Percentiles rank a stretch among this genome's conserved stretches.
phyloP scores from a whole-genome alignment of 2,888 invertebrate species.

The Nebria brevicollis region DNA sequence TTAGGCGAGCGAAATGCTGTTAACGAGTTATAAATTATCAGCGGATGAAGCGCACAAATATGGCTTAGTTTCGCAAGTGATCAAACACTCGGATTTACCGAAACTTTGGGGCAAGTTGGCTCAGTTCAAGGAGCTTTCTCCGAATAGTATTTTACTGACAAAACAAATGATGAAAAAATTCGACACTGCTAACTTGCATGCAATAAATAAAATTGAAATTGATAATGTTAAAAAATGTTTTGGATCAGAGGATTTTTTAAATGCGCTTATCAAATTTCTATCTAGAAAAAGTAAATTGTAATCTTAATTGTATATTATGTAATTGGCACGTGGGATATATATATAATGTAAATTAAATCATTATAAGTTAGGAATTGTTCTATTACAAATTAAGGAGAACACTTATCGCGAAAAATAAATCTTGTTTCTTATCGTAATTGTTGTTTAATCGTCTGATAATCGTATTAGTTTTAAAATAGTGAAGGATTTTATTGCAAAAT shows the following conservation, averaged over 20 bases:
- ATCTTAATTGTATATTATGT: not conserved
- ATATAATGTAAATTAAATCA: not conserved
- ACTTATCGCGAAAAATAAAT: slow-evolving; percentile 46
- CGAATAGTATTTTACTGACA: slow-evolving; percentile 17
- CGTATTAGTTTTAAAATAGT: too few relatives aligned
- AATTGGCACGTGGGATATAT: not conserved
- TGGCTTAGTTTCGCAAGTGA: slow-evolving; percentile 83
- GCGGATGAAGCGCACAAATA: slow-evolving; percentile 81
- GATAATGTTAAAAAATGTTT: slow-evolving; percentile 20
- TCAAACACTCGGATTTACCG: slow-evolving; percentile 72
- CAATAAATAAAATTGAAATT: slow-evolving; percentile 36
- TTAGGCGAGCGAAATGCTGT: slow-evolving; percentile 32
- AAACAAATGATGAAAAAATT: slow-evolving; percentile 32
- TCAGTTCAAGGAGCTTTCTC: slow-evolving; percentile 62
- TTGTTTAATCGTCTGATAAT: slow-evolving; percentile 53
- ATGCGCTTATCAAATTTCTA: slow-evolving; percentile 20
- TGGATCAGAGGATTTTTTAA: slow-evolving; percentile 36
- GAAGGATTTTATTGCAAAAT: too few relatives aligned
- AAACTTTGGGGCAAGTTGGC: slow-evolving; percentile 67
- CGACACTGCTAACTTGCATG: slow-evolving; percentile 28
- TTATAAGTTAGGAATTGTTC: not conserved
- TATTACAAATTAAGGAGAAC: slow-evolving; percentile 9
- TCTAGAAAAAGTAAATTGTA: slow-evolving; percentile 37
- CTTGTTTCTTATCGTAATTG: too few relatives aligned
- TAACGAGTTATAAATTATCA: slow-evolving; percentile 68